phyloP scores from a whole-genome alignment of 2,888 invertebrate genomes.

The Eudemis profundana region DNA sequence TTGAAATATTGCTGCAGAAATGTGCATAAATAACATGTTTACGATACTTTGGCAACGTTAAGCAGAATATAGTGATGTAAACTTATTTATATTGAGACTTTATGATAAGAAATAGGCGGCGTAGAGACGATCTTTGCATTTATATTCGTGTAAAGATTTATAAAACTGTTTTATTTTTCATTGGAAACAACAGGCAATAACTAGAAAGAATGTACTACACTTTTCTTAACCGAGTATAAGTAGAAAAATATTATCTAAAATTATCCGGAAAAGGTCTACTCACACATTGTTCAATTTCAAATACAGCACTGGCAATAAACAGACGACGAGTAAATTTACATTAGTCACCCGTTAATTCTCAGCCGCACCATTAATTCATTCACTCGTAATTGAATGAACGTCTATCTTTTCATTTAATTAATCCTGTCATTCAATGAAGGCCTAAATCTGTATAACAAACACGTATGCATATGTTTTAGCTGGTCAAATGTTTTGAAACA shows the following conservation, averaged over 20 bases:
- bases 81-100: background rate
- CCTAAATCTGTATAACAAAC: conserved; percentile 51
- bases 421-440: conserved; percentile 54
- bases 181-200: too few species aligned
- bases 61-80: background rate
- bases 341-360: conserved; percentile 49
- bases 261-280: too few species aligned
- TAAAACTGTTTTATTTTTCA: too few species aligned
- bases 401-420: conserved; percentile 66
- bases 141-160: too few species aligned
- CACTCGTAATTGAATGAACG: conserved; percentile 56
- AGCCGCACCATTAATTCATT: conserved; percentile 51
- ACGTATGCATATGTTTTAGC: conserved; percentile 38
- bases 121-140: too few species aligned
- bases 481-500: conserved; percentile 28
- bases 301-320: background rate
- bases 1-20: background rate
- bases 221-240: too few species aligned
- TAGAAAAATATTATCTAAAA: too few species aligned
- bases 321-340: conserved; percentile 43
- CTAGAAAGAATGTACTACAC: too few species aligned
- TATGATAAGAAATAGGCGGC: too few species aligned
- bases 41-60: background rate
- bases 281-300: background rate
- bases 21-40: background rate